Conservation (phyloP, 2,797 vertebrate genomes). For the Anas bernieri region DNA sequence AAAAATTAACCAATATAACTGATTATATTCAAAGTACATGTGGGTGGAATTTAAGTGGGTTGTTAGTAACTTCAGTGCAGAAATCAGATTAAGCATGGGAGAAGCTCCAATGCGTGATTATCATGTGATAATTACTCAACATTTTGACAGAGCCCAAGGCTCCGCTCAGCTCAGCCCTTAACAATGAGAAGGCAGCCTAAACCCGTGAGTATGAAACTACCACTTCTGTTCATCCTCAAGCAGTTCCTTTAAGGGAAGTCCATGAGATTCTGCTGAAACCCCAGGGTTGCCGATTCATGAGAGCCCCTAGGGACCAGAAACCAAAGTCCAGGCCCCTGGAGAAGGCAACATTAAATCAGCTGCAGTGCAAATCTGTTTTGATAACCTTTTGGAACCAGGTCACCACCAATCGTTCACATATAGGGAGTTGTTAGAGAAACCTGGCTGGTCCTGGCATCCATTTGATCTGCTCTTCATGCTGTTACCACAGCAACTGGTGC, state of each 20-base stretch:
- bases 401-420: background rate
- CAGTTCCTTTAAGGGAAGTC: constrained; percentile 9
- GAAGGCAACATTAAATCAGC: background rate
- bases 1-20: constrained; percentile 30
- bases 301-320: background rate
- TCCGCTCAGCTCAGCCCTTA: constrained; percentile 51
- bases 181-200: constrained; percentile 15
- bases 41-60: constrained; percentile 49
- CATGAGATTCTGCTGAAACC: background rate
- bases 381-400: constrained; percentile 15
- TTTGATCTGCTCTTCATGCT: constrained; percentile 43
- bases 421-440: constrained; percentile 28
- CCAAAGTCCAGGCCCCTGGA: background rate
- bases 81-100: constrained; percentile 67
- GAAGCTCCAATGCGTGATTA: constrained; percentile 45
- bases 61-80: background rate
- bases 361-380: background rate
- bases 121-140: constrained; percentile 65
- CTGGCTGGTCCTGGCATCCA: constrained; percentile 16
- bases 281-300: background rate
- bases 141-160: constrained; percentile 61
- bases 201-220: background rate
- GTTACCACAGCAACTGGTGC: constrained; percentile 65
- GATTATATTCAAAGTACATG: background rate
- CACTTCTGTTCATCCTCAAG: background rate